phyloP scores from a whole-genome alignment of 2,888 invertebrate species.

The Carabus problematicus region DNA sequence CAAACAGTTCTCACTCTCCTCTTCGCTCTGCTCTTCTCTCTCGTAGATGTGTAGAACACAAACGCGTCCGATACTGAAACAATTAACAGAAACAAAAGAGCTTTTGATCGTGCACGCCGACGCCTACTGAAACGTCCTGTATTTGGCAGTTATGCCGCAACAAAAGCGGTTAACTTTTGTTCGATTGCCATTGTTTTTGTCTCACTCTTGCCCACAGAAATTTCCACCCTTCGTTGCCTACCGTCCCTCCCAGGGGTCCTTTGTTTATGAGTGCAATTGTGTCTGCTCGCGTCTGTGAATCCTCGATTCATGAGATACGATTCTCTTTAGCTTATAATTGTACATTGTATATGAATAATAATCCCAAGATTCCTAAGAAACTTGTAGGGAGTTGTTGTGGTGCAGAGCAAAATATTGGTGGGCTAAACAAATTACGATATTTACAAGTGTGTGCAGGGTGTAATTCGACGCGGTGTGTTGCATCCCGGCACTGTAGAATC shows the following conservation, averaged over 20 bases:
- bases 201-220: background rate
- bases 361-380: too few species aligned
- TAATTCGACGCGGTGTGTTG: background rate
- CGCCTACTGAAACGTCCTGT: slow-evolving; percentile 11
- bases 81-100: slow-evolving; percentile 41
- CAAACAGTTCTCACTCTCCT: too few species aligned
- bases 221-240: background rate
- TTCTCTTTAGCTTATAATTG: too few species aligned
- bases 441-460: background rate
- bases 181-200: slow-evolving; percentile 6
- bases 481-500: background rate
- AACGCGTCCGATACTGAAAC: slow-evolving; percentile 32
- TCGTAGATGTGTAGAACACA: background rate
- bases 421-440: too few species aligned
- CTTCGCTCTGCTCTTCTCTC: too few species aligned
- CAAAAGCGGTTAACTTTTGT: slow-evolving; percentile 19
- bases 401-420: too few species aligned
- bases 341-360: too few species aligned
- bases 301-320: too few species aligned
- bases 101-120: slow-evolving; percentile 37
- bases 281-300: slow-evolving; percentile 7
- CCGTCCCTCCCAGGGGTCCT: slow-evolving; percentile 2
- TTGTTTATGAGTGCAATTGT: slow-evolving; percentile 32
- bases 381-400: too few species aligned
- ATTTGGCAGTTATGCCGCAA: slow-evolving; percentile 3